Evolutionary conservation across 1,140 invertebrate genomes (phyloP), one percentile per base, ranked within the genome.

Genomic region (Sinonovacula constricta): DNA sequence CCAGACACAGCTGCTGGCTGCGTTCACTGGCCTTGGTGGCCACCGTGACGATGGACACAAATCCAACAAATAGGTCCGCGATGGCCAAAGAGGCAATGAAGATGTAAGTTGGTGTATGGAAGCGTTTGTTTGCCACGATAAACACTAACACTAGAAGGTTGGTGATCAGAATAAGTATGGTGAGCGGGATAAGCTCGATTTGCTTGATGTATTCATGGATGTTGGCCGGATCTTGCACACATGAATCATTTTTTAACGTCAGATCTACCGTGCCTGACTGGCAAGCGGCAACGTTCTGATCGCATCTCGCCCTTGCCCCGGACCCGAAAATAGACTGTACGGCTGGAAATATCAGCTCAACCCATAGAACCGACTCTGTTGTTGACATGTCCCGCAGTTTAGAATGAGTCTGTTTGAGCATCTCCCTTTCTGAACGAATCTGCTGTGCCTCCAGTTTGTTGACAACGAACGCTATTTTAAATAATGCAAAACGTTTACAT

Each of bases 181-280:
- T 81, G 7, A 86, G 26, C 3, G 85, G 85, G 51, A 86, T 81
- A 5, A 86, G 76, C 10, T 75, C 57, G 31, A 65, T 75, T 45
- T 82, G 74, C 39, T 86, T 86, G 0, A 83, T 81, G 26, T 72
- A 60, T 59, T 86, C 85, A 28, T 86, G 81, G 22, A 83, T 60
- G 26, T 84, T 84, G 24, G 84, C 75, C 18, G 75, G 70, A 34
- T 39, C 18, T 2, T 60, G 33, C 1, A 30, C 1, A 49, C 74
- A 62, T 45, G n/a, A n/a, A n/a, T n/a, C n/a, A n/a, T n/a, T n/a
- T n/a, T n/a, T n/a, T n/a, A n/a, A n/a, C n/a, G n/a, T n/a, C n/a
- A n/a, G n/a, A n/a, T 18, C 39, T 7, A 7, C 39, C 7, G 39
- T 45, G 39, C 39, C 18, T 18, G 39, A 45, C 18, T 18, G 39